phyloP scores from a whole-genome alignment of 2,888 invertebrate genomes.

The Calameuta filiformis region DNA sequence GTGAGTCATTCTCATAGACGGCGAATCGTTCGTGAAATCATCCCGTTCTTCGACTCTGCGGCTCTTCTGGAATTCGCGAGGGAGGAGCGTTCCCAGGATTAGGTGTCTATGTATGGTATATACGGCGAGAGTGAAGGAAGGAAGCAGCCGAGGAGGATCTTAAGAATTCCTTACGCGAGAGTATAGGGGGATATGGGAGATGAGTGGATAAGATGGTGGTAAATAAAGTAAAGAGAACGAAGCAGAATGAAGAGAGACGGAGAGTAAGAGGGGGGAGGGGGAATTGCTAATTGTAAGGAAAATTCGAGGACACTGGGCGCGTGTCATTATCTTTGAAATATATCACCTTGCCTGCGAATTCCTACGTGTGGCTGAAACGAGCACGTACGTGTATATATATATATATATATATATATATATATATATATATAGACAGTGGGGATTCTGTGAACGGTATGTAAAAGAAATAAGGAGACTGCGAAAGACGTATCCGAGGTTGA shows the following conservation, averaged over 20 bases:
- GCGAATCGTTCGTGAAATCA: too few species aligned
- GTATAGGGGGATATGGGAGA: not conserved
- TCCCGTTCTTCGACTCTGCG: too few species aligned
- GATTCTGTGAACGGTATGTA: too few species aligned
- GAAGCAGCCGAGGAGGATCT: conserved; percentile 3
- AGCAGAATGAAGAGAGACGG: conserved; percentile 9
- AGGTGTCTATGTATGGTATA: too few species aligned
- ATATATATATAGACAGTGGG: too few species aligned
- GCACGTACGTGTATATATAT: too few species aligned
- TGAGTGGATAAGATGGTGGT: not conserved
- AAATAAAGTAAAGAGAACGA: conserved; percentile 2
- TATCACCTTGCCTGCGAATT: conserved; percentile 37
- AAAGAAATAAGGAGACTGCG: conserved; percentile 24
- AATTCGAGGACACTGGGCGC: conserved; percentile 1
- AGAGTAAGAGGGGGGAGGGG: not conserved
- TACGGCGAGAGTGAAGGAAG: conserved; percentile 9
- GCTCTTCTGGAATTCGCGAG: too few species aligned
- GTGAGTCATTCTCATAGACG: too few species aligned
- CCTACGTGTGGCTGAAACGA: conserved; percentile 22
- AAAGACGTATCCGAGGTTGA: conserved; percentile 22
- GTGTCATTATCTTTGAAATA: conserved; percentile 45
- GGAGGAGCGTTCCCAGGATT: too few species aligned
- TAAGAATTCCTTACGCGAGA: too few species aligned
- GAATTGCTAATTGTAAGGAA: not conserved
- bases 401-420: too few species aligned